Conservation (phyloP, 2,113 vertebrate species). For the Actinemys pallida region DNA sequence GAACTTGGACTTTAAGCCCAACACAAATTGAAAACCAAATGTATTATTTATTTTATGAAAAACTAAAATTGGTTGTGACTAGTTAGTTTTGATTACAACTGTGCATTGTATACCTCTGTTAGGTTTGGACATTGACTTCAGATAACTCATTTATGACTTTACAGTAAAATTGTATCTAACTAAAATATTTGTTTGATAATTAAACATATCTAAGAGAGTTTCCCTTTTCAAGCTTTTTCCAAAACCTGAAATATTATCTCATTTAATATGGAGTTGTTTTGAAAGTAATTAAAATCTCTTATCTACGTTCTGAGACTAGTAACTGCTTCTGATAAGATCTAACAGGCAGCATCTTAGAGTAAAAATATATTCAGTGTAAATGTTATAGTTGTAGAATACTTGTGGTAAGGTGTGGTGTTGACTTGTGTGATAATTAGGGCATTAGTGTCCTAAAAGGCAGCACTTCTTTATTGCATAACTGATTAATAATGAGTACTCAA, state of each 20-base stretch:
- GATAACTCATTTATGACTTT: neutral
- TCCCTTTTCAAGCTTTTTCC: neutral
- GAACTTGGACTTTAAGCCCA: neutral
- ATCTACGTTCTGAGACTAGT: neutral
- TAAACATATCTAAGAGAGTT: neutral
- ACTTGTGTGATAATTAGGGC: neutral
- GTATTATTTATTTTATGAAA: neutral
- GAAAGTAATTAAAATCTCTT: neutral
- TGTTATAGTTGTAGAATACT: neutral
- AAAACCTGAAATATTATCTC: neutral
- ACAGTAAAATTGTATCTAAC: neutral
- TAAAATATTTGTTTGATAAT: neutral
- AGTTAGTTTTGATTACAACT: rapidly evolving
- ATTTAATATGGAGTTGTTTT: neutral
- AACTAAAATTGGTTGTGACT: too few relatives aligned
- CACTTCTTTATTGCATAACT: neutral
- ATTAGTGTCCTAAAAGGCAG: neutral
- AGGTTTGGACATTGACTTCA: neutral
- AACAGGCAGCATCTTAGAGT: neutral
- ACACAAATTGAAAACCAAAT: rapidly evolving
- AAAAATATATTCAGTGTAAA: neutral
- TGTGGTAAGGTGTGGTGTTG: neutral
- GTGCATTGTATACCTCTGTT: neutral
- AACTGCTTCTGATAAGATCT: neutral
- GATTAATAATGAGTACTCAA: neutral